Evolutionary conservation across 2,888 invertebrate species (phyloP).

Genomic region (Anodontia alba): DNA sequence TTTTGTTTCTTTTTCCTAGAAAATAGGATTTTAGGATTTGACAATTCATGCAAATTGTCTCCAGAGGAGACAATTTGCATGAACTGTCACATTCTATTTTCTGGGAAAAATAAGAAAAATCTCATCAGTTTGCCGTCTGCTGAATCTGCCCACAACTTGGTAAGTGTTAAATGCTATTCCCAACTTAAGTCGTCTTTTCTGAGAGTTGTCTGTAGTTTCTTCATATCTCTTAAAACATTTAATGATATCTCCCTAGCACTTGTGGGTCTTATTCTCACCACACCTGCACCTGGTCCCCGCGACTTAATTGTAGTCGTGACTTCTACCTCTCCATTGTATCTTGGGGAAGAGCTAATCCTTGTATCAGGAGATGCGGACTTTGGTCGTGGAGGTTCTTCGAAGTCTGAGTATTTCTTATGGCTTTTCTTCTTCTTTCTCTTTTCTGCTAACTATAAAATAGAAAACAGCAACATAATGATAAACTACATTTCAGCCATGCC

Average conservation of each 20-base stretch:
- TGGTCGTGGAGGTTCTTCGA: conserved; percentile 47
- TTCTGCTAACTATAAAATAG: conserved; percentile 57
- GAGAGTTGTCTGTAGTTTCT: conserved; percentile 82
- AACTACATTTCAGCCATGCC: too few species aligned
- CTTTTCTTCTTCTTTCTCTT: conserved; percentile 71
- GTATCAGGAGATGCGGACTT: conserved; percentile 48
- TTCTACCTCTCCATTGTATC: conserved; percentile 71
- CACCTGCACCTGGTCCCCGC: conserved; percentile 55
- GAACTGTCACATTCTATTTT: too few species aligned
- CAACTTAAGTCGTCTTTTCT: conserved; percentile 82
- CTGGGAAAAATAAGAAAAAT: too few species aligned
- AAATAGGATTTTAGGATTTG: too few species aligned
- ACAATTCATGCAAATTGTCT: too few species aligned
- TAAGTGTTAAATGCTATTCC: conserved; percentile 74
- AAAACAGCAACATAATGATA: neutral
- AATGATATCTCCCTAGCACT: conserved; percentile 70
- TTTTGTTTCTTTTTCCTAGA: too few species aligned
- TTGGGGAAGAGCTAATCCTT: conserved; percentile 30
- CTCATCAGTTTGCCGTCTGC: too few species aligned
- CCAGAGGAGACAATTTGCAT: too few species aligned
- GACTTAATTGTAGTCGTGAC: conserved; percentile 76
- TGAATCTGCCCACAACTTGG: too few species aligned
- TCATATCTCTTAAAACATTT: conserved; percentile 81
- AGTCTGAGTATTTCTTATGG: conserved; percentile 38
- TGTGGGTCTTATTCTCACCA: conserved; percentile 59